phyloP scores from a whole-genome alignment of 2,113 vertebrate species.

The Gambusia holbrooki region DNA sequence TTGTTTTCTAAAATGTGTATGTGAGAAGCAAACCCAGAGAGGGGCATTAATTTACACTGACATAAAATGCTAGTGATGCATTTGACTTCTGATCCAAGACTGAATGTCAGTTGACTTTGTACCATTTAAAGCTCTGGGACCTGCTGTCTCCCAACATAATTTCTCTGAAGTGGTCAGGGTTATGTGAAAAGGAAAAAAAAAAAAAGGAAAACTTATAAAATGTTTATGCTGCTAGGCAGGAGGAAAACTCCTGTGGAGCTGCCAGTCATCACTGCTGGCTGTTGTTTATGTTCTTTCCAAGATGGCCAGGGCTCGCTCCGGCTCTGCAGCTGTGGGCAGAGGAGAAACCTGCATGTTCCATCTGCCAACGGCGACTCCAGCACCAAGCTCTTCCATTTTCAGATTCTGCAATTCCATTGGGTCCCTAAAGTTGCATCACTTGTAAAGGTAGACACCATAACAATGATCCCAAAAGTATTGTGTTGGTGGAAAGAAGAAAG shows the following conservation, averaged over 20 bases:
- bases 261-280: constrained; percentile 55
- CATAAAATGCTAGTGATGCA: constrained; percentile 28
- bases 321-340: constrained; percentile 18
- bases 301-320: constrained; percentile 32
- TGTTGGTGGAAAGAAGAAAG: not conserved
- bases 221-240: constrained; percentile 56
- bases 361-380: constrained; percentile 54
- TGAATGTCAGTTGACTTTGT: constrained; percentile 47
- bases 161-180: constrained; percentile 31
- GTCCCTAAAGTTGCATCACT: constrained; percentile 38
- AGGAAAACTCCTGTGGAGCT: constrained; percentile 52
- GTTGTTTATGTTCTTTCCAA: constrained; percentile 61
- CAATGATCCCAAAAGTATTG: not conserved
- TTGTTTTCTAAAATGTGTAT: not conserved
- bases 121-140: constrained; percentile 59
- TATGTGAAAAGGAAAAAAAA: not conserved
- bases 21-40: not conserved
- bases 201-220: not conserved
- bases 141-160: constrained; percentile 46
- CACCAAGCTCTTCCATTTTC: constrained; percentile 45
- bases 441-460: constrained; percentile 5
- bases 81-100: constrained; percentile 33
- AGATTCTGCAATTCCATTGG: constrained; percentile 28
- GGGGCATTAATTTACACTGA: constrained; percentile 28
- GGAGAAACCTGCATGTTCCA: constrained; percentile 42